phyloP scores from a whole-genome alignment of 53 echinoderm and acorn worm genomes.

The Actinopyga echinites region DNA sequence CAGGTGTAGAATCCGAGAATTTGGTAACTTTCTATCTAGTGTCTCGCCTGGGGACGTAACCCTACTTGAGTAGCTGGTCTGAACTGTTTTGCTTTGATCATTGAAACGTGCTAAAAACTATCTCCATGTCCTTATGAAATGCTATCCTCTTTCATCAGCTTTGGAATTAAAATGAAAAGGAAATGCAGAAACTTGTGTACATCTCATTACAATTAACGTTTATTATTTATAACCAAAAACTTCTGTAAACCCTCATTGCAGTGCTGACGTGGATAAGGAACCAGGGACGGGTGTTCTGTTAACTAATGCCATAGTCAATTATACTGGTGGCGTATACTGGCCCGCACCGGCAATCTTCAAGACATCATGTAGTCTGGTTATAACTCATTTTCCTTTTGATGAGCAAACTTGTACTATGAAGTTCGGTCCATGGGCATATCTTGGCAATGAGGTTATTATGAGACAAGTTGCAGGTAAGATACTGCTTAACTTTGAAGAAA shows the following conservation, averaged over 20 bases:
- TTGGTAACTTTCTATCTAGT: too few species aligned
- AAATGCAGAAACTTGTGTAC: too few species aligned
- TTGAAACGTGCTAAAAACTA: too few species aligned
- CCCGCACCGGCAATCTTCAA: conserved; percentile 93
- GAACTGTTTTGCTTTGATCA: too few species aligned
- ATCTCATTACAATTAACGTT: too few species aligned
- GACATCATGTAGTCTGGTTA: conserved; percentile 75
- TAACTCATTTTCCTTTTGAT: conserved; percentile 85
- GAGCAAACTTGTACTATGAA: conserved; percentile 74
- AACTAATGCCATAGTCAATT: conserved; percentile 74
- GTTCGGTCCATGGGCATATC: conserved; percentile 93
- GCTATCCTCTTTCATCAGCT: too few species aligned
- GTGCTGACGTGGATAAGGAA: conserved; percentile 90
- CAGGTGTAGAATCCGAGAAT: too few species aligned
- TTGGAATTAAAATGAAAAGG: too few species aligned
- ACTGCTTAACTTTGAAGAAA: not conserved
- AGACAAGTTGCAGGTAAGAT: conserved; percentile 59
- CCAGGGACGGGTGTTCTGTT: conserved; percentile 81
- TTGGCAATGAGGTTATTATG: conserved; percentile 81
- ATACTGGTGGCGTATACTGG: conserved; percentile 74
- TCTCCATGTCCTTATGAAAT: too few species aligned
- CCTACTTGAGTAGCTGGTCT: too few species aligned
- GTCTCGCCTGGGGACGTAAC: too few species aligned
- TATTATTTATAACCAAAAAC: too few species aligned
- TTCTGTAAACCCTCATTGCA: not conserved